Percentiles rank a stretch among this genome's conserved stretches.
Evolutionary conservation across 2,888 invertebrate genomes (phyloP).

Genomic region (Heliothis peltigera): DNA sequence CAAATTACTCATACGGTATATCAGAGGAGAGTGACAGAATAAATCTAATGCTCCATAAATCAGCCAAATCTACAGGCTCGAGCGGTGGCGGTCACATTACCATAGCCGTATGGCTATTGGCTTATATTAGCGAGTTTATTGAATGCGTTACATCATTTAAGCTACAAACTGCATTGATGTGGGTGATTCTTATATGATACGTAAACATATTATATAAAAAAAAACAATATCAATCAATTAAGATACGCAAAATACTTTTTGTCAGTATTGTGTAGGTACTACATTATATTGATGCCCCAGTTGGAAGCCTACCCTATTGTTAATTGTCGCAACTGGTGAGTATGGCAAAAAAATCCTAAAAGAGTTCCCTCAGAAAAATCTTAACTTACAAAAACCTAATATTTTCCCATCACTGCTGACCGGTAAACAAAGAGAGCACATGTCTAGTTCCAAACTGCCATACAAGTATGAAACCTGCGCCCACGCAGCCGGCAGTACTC

Average conservation of each 20-base stretch:
- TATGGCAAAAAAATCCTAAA: no score
- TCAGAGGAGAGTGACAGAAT: conserved; percentile 40
- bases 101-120: conserved; percentile 26
- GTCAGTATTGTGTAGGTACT: no score
- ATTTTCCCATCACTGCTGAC: no score
- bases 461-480: conserved; percentile 2
- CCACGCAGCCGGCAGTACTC: not conserved
- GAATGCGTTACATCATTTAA: conserved; percentile 39
- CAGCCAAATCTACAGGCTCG: not conserved
- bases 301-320: no score
- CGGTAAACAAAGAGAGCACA: not conserved
- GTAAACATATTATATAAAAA: not conserved
- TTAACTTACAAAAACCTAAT: no score
- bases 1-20: conserved; percentile 45
- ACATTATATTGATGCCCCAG: no score
- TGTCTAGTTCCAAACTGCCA: not conserved
- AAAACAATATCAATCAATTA: no score
- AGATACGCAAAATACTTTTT: no score
- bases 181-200: not conserved
- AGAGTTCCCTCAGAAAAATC: no score
- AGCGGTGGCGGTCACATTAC: conserved; percentile 27
- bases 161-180: not conserved
- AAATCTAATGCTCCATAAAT: conserved; percentile 49
- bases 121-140: conserved; percentile 37
- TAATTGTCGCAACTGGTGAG: no score